Percentiles rank a stretch among this genome's conserved stretches.
Evolutionary conservation across 2,113 vertebrate species (phyloP).

Genomic region (Phaethon lepturus): DNA sequence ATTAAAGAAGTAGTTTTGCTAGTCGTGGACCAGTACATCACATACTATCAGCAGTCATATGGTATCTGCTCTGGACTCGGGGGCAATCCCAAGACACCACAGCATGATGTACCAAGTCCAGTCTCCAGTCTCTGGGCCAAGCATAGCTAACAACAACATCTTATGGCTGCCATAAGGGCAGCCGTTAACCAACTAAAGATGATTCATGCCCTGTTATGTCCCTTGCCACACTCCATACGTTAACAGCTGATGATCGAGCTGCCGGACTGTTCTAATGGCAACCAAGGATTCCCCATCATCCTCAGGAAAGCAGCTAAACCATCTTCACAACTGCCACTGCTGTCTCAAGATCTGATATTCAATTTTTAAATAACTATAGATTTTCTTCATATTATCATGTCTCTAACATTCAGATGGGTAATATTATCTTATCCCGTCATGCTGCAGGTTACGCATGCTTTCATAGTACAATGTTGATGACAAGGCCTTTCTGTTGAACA

Average conservation of each 20-base stretch:
- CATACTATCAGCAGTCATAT: not conserved
- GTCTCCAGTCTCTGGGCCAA: not conserved
- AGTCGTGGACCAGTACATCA: not conserved
- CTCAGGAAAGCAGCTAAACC: not conserved
- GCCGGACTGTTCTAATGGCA: not conserved
- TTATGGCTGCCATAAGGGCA: not conserved
- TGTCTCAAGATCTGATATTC: not conserved
- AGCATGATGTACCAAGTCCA: not conserved
- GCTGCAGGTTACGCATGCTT: not conserved
- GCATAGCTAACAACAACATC: not conserved
- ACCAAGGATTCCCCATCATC: not conserved
- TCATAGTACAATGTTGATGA: not conserved
- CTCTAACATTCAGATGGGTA: not conserved
- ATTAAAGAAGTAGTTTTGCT: not conserved
- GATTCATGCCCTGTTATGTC: not conserved
- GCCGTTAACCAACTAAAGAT: not conserved
- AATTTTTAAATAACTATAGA: not conserved
- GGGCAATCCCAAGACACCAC: not conserved
- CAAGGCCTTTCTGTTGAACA: not conserved
- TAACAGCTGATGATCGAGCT: not conserved
- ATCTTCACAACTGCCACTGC: rapidly evolving
- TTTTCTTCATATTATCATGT: not conserved
- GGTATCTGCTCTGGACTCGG: not conserved
- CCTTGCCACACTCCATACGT: not conserved
- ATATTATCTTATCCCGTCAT: not conserved